Conservation (phyloP, 2,888 invertebrate species). For the Homarus gammarus region DNA sequence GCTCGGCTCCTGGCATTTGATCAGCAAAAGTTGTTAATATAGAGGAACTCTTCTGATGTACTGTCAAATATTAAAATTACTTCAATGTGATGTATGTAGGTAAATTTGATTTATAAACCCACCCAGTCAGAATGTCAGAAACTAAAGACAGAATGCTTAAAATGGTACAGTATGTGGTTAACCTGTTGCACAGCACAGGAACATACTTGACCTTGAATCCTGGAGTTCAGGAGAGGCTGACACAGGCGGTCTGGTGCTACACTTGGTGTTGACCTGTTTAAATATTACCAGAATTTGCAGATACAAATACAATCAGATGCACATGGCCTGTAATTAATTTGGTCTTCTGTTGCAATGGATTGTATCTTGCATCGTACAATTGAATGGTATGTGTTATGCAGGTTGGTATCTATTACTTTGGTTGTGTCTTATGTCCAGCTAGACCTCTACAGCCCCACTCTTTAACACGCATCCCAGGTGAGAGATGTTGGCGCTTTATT, state of each 20-base stretch:
- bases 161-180: background rate
- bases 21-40: background rate
- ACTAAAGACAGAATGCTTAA: background rate
- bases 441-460: conserved; percentile 16
- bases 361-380: background rate
- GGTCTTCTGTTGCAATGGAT: background rate
- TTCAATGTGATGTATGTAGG: background rate
- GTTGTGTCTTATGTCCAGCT: conserved; percentile 64
- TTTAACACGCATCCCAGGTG: conserved; percentile 14
- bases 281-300: background rate
- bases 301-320: background rate
- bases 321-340: background rate
- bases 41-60: background rate
- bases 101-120: background rate
- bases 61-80: background rate
- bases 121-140: background rate
- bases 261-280: conserved; percentile 35
- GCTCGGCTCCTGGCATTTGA: background rate
- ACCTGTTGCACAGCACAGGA: conserved; percentile 3
- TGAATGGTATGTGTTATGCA: conserved; percentile 8
- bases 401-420: conserved; percentile 59
- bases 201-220: conserved; percentile 18
- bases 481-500: conserved; percentile 15
- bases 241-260: conserved; percentile 68
- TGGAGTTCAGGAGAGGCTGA: conserved; percentile 66